Base-by-base conservation (phyloP, 1,140 invertebrate genomes). In the Cyclargus thomasi region DNA sequence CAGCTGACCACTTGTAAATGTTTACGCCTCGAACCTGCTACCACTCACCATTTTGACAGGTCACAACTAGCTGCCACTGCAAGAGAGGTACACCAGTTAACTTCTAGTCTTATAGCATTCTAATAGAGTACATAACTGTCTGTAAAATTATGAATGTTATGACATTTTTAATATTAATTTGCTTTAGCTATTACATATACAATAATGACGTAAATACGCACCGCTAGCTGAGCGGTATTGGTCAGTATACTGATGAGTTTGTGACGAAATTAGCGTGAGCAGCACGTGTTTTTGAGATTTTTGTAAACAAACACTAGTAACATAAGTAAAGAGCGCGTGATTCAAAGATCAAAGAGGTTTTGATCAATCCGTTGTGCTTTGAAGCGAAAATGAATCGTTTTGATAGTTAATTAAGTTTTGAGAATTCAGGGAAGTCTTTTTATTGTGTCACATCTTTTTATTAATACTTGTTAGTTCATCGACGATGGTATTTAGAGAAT, bases 271-370 rank as follows among this genome's bases (percentile, higher is more conserved):
- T 62, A 47, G 53, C 23, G n/a, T 11, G 35, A 29, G 18, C 18
- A 21, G 17, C 39, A 16, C 39, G 7, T 71, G 57, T 65, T 71
- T 65, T 72, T 76, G 75, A 18, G 75, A 70, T 78, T 70, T 72
- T 75, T 75, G 68, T 64, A 72, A 70, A 75, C 70, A 75, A 81
- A 75, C 74, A 73, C 72, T 74, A 78, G 80, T 81, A 80, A 83
- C 83, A 84, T 86, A 85, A 84, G 78, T 86, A 81, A 86, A 81
- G 74, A 86, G 80, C 83, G 82, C 81, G 82, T 80, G 82, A 85
- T 88, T 77, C 71, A 65, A 76, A 88, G 82, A 88, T 88, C 84
- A 88, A 88, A 86, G 84, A 71, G 74, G 78, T 79, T 80, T 77
- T 78, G 78, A 85, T 84, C 81, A 79, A 80, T 78, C 79, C 79